These are phyloP conservation scores for Coccyzus lansbergi DNA, from an alignment of 2,797 vertebrate genomes.

Conservation along the genomic window DNA sequence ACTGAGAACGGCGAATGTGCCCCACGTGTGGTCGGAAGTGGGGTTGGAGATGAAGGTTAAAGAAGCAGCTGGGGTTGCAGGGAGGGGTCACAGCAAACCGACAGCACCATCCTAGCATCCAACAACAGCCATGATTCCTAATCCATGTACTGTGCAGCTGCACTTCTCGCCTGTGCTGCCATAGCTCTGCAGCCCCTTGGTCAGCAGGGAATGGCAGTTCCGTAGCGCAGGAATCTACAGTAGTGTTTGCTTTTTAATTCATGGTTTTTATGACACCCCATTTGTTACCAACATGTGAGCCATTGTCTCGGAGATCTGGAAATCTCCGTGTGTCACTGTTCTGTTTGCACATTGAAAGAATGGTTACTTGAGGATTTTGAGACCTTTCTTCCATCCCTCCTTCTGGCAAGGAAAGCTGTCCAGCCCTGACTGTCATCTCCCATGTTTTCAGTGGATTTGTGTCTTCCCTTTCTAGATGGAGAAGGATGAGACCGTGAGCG, in stretches of 20 bases:
- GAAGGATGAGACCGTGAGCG: slow-evolving; percentile 95
- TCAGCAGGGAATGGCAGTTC: background rate
- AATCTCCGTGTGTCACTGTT: accelerated
- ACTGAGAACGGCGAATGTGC: background rate
- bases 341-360: background rate
- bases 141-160: background rate
- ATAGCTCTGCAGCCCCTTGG: background rate
- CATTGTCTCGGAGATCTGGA: accelerated
- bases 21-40: accelerated
- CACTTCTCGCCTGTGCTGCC: background rate
- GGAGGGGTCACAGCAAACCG: background rate
- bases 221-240: background rate
- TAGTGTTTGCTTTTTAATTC: background rate
- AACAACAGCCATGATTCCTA: background rate
- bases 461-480: slow-evolving; percentile 85
- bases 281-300: accelerated
- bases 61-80: background rate
- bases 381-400: background rate
- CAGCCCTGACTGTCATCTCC: accelerated
- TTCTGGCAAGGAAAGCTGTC: background rate
- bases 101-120: background rate
- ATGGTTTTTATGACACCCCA: accelerated
- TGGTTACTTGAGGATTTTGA: background rate
- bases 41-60: background rate
- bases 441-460: background rate